Base-by-base conservation (phyloP, 2,797 vertebrate species). In the Arrhamphus sclerolepis region DNA sequence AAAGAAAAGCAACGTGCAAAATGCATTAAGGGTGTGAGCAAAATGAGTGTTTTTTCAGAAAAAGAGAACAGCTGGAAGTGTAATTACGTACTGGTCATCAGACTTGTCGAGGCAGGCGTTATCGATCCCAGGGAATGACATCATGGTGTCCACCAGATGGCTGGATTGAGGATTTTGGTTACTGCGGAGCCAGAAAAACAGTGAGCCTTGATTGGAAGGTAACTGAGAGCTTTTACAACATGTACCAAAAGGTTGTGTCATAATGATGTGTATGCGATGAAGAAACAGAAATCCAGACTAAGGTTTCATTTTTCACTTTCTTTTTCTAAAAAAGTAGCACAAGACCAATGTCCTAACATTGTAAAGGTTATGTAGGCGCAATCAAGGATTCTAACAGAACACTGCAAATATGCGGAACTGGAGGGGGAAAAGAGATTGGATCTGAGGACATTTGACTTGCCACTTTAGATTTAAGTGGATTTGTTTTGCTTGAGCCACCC, bases 81-180 rank as follows among this genome's bases (percentile, higher is more conserved):
- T 34, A 64, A 75, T 77, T 80, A 91, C 93, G n/a, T 82, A 93
- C 93, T 28, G 49, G 63, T 91, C 83, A 73, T 87, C 86, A 38
- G 84, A 72, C 5, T 92, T 71, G 40, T 77, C 79, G 67, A 96
- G 78, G 84, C 96, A 98, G 1, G 69, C 52, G 31, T 93, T 94
- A 87, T 98, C 96, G 0, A 96, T 93, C 72, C 96, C 96, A 21
- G 96, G 96, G 88, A 92, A 95, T 56, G 93, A 92, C 89, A 95
- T 89, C 94, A 98, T 92, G 0, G 90, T 78, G 55, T 95, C 83
- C 17, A 91, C 91, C 72, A 99, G 82, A 28, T 42, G 52, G 57
- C 76, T 74, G 19, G 94, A 93, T 69, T 68, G 90, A 51, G 89
- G 78, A 80, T 98, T 93, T 70, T 89, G 91, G 86, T 95, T 94